Percentiles rank a stretch among this genome's conserved stretches.
phyloP scores from a whole-genome alignment of 2,888 invertebrate genomes.

The Drosophila austrosaltans region DNA sequence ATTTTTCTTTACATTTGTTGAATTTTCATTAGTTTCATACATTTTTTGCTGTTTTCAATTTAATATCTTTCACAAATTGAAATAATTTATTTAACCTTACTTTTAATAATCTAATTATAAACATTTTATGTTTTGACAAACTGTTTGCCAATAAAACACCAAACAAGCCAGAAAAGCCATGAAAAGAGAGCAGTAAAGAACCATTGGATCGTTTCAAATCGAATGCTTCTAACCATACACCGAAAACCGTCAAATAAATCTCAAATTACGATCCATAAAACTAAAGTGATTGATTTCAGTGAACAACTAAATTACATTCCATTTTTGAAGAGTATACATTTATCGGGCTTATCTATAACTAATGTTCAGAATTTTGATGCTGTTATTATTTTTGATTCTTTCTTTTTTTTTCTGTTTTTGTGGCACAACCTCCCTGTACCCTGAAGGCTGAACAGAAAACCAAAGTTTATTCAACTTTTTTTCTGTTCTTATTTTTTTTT shows the following conservation, averaged over 20 bases:
- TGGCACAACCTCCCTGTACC: constrained; percentile 52
- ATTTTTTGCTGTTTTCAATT: too few species aligned
- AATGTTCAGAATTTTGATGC: constrained; percentile 24
- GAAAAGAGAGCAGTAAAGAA: too few species aligned
- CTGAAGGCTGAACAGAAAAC: constrained; percentile 42
- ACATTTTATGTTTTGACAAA: too few species aligned
- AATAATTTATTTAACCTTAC: too few species aligned
- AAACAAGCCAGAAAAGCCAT: too few species aligned
- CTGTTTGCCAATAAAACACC: too few species aligned
- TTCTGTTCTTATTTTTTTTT: constrained; percentile 41
- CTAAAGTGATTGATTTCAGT: not conserved
- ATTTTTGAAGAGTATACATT: constrained; percentile 40
- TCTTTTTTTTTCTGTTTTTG: constrained; percentile 10
- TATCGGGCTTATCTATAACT: constrained; percentile 34
- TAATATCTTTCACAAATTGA: too few species aligned
- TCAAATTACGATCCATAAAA: not conserved
- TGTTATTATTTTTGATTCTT: constrained; percentile 32
- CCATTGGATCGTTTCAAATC: too few species aligned
- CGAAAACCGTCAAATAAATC: not conserved
- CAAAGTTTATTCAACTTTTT: constrained; percentile 69
- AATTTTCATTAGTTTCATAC: not conserved
- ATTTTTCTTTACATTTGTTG: not conserved
- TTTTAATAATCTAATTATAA: too few species aligned
- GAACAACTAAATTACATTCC: constrained; percentile 30
- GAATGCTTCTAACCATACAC: too few species aligned